phyloP scores from a whole-genome alignment of 2,888 invertebrate species.

The Selenia dentaria region DNA sequence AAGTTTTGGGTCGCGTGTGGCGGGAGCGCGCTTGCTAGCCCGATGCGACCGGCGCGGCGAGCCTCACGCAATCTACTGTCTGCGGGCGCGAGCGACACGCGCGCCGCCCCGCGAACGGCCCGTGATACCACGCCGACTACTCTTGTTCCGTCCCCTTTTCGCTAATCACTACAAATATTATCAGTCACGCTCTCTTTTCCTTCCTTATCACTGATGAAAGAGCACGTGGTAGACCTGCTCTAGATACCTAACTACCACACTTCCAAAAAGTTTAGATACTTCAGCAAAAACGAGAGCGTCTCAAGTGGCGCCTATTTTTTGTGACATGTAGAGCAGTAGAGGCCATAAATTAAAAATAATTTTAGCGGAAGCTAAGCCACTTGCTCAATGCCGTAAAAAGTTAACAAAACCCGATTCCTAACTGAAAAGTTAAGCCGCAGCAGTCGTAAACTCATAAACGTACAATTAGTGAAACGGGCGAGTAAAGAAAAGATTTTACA shows the following conservation, averaged over 20 bases:
- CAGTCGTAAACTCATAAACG: constrained; percentile 83
- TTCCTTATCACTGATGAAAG: constrained; percentile 74
- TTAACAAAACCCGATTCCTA: constrained; percentile 67
- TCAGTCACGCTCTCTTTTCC: constrained; percentile 79
- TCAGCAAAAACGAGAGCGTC: constrained; percentile 1
- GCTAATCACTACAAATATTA: constrained; percentile 84
- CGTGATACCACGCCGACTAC: constrained; percentile 54
- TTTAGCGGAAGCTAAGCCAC: constrained; percentile 31
- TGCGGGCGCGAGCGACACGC: constrained; percentile 81
- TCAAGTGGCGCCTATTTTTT: constrained; percentile 27
- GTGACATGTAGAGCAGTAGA: background rate
- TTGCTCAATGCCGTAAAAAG: constrained; percentile 42
- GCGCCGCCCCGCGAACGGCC: constrained; percentile 85
- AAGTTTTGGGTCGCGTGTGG: constrained; percentile 74
- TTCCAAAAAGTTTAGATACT: background rate
- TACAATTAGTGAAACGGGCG: constrained; percentile 84
- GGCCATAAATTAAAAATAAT: constrained; percentile 18
- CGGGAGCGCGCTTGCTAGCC: constrained; percentile 63
- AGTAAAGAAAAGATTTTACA: constrained; percentile 85
- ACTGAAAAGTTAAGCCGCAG: constrained; percentile 79
- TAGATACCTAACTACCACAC: background rate
- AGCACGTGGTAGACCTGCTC: constrained; percentile 58
- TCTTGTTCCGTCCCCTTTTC: constrained; percentile 84
- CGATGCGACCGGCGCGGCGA: constrained; percentile 84
- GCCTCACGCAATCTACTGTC: constrained; percentile 88